Base-by-base conservation (phyloP, 1,140 invertebrate species). In the Drosophila trapezifrons region DNA sequence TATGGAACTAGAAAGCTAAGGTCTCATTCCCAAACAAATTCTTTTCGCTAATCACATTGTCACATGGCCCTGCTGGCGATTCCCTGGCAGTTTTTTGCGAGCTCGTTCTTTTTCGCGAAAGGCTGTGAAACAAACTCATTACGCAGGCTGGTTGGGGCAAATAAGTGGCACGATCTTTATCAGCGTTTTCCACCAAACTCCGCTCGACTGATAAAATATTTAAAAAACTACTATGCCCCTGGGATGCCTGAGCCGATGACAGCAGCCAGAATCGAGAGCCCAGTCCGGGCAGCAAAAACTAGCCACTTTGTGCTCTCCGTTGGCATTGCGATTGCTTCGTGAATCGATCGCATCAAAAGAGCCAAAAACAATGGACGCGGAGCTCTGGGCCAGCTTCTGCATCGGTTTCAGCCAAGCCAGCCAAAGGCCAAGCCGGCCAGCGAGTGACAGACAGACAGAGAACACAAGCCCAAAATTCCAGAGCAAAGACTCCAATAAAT, bases 381-480 rank as follows among this genome's bases (percentile, higher is more conserved):
- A 17, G 60, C 65, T 52, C 64, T 46, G 18, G 63, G 27, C 59
- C 59, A 46, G 64, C 67, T 71, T 25, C 38, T 69, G 64, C 63
- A 29, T n/a, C 18, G 38, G 25, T 17, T 49, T 18, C 58, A 47
- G 77, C 29, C 63, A 55, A 49, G 57, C 42, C 47, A 59, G 40
- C 42, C 58, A 60, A 63, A 42, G 38, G 49, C 51, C 43, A 45
- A 52, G 47, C 54, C 57, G 73, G 73, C 42, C 62, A 60, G 43
- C 73, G 51, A 80, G 80, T 90, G 85, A 89, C 86, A 84, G 84
- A 80, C 80, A 87, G 84, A 89, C 84, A 89, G 52, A 89, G 69
- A 90, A 89, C 84, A 89, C 85, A 90, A 89, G 84, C 73, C 85
- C 80, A 70, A 76, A 89, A 89, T 90, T 89, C 85, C 84, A 89